Evolutionary conservation across 2,113 vertebrate species (phyloP).

Genomic region (Cavia aperea): DNA sequence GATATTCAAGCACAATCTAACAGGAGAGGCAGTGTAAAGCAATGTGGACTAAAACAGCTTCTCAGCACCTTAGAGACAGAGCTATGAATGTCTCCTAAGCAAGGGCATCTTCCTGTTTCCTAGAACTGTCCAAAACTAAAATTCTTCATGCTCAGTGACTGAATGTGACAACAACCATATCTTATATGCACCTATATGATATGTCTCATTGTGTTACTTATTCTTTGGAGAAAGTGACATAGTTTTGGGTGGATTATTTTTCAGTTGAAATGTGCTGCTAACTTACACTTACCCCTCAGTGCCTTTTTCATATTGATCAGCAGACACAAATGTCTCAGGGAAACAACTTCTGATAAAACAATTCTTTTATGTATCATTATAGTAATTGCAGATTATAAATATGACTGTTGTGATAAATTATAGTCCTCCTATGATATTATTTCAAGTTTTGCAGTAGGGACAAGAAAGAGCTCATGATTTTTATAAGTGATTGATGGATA

Average conservation of each 20-base stretch:
- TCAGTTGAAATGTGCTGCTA: not conserved
- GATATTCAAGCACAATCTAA: not conserved
- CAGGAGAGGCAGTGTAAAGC: not conserved
- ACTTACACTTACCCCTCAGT: not conserved
- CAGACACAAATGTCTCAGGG: slow-evolving; percentile 31
- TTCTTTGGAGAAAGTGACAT: not conserved
- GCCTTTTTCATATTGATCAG: not conserved
- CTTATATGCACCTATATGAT: not conserved
- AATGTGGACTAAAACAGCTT: not conserved
- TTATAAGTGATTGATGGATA: not conserved
- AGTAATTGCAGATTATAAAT: slow-evolving; percentile 11
- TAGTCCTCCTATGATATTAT: not conserved
- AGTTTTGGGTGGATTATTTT: not conserved
- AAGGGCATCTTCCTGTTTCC: not conserved
- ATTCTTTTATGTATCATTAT: slow-evolving; percentile 11
- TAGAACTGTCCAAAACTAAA: not conserved
- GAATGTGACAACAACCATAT: not conserved
- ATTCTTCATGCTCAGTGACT: not conserved
- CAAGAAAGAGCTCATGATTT: slow-evolving; percentile 29
- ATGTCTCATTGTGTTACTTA: not conserved
- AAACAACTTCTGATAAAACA: slow-evolving; percentile 34
- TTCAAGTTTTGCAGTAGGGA: slow-evolving; percentile 39
- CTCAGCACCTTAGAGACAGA: not conserved
- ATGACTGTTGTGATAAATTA: slow-evolving; percentile 1
- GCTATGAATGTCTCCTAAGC: not conserved